A percentile compares a stretch with the other conserved stretches of the same genome.
These are phyloP conservation scores for Parapristionchus giblindavisi DNA, from an alignment of 2,888 invertebrate genomes.

Conservation along the genomic window DNA sequence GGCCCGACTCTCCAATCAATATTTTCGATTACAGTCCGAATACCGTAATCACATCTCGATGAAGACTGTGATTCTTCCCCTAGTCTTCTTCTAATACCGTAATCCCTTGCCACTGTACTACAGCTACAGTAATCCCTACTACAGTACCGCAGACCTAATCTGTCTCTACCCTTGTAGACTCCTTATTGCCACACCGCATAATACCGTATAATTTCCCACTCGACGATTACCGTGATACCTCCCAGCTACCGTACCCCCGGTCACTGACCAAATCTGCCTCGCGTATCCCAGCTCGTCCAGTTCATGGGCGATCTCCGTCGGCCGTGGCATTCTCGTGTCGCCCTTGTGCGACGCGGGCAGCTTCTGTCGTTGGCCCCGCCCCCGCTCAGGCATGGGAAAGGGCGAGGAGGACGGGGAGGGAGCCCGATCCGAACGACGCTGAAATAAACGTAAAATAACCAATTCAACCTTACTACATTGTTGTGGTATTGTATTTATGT, in stretches of 20 bases:
- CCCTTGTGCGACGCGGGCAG: neutral
- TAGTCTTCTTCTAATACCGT: too few relatives aligned
- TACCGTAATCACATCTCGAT: too few relatives aligned
- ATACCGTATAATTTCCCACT: neutral
- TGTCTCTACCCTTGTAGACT: neutral
- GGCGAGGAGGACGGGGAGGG: too few relatives aligned
- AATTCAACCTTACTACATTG: too few relatives aligned
- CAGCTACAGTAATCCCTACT: neutral
- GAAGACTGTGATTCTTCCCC: too few relatives aligned
- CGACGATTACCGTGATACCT: neutral
- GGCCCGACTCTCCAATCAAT: too few relatives aligned
- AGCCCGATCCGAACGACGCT: too few relatives aligned
- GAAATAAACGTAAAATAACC: too few relatives aligned
- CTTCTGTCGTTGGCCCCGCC: too few relatives aligned
- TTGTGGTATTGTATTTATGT: too few relatives aligned
- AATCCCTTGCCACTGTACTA: neutral
- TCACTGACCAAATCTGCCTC: constrained; percentile 20
- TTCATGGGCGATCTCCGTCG: constrained; percentile 18
- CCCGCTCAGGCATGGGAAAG: too few relatives aligned
- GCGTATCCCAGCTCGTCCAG: constrained; percentile 29
- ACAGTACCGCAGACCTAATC: neutral
- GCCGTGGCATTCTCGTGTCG: neutral
- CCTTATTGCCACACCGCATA: neutral
- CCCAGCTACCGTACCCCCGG: neutral
- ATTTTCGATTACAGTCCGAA: too few relatives aligned